Conservation (phyloP, 2,113 vertebrate genomes). For the Oncorhynchus kisutch region DNA sequence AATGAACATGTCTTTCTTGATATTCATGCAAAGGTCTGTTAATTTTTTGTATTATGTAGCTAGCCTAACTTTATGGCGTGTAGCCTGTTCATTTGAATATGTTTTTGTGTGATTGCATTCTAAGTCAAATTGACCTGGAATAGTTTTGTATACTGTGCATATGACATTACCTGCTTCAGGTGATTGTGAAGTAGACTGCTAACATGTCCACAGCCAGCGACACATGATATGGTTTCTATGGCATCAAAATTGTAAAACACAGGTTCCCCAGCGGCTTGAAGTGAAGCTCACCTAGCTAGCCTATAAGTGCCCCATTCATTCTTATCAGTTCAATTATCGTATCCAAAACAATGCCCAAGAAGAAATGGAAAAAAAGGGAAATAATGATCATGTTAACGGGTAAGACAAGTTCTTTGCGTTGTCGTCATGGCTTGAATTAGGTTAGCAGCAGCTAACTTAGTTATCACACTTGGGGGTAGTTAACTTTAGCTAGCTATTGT, state of each 20-base stretch:
- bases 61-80: no score
- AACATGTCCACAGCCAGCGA: no score
- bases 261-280: background rate
- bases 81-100: no score
- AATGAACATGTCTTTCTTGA: no score
- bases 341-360: slow-evolving; percentile 62
- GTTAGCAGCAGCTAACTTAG: background rate
- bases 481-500: background rate
- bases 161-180: no score
- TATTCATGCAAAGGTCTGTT: no score
- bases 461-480: no score
- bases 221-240: slow-evolving; percentile 30
- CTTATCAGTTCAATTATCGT: background rate
- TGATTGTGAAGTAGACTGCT: no score
- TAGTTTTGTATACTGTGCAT: no score
- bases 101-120: no score
- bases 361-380: slow-evolving; percentile 63
- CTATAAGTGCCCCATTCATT: background rate
- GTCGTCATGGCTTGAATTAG: background rate
- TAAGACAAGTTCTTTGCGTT: background rate
- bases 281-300: background rate
- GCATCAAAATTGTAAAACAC: slow-evolving; percentile 32
- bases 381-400: slow-evolving; percentile 58
- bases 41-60: no score
- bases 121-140: no score